Percentiles rank a stretch among this genome's conserved stretches.
Conservation (phyloP, 2,797 vertebrate species). For the Dendrocincla tyrannina region DNA sequence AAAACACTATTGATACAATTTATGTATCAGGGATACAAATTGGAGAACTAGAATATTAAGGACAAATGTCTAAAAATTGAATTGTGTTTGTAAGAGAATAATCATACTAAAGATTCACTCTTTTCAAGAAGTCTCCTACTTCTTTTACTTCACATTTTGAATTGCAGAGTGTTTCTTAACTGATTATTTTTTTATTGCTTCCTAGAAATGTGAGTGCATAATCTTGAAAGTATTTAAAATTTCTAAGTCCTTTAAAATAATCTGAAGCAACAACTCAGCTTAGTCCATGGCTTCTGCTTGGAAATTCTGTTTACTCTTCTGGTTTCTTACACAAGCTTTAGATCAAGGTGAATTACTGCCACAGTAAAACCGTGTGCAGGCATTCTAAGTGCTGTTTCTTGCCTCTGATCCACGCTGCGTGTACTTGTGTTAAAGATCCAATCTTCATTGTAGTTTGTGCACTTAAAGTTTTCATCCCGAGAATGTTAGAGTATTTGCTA, state of each 20-base stretch:
- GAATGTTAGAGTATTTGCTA: neutral
- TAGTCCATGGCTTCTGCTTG: neutral
- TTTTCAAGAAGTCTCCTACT: neutral
- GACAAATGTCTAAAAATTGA: neutral
- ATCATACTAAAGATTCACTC: neutral
- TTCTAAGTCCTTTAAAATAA: neutral
- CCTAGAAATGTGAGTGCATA: neutral
- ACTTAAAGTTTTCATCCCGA: neutral
- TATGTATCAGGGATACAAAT: neutral
- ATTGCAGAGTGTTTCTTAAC: neutral
- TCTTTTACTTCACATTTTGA: neutral
- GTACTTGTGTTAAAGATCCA: neutral
- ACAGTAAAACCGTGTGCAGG: neutral
- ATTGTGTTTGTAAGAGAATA: neutral
- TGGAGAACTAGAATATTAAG: neutral
- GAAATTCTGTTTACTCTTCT: neutral
- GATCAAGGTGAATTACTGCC: constrained; percentile 23
- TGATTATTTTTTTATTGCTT: neutral
- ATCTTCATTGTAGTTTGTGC: neutral
- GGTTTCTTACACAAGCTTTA: neutral
- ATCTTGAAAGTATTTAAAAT: neutral
- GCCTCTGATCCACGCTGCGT: neutral
- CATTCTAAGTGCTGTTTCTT: neutral
- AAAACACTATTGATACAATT: neutral
- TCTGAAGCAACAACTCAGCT: neutral